Percentiles rank a stretch among this genome's conserved stretches.
Evolutionary conservation across 2,113 vertebrate genomes (phyloP).

Genomic region (Solea senegalensis): DNA sequence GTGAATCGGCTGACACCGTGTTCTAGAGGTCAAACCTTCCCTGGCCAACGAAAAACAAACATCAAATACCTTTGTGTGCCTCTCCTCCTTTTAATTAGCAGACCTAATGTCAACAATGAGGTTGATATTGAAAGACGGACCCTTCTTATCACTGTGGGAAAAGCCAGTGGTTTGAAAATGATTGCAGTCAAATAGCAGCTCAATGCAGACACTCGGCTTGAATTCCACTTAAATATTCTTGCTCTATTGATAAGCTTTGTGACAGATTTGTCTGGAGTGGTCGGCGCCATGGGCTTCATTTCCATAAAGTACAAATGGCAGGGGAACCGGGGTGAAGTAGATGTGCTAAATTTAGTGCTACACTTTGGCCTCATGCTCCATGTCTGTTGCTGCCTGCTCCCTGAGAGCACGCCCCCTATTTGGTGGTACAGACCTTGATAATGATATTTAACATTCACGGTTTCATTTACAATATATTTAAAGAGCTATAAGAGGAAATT

Average conservation of each 20-base stretch:
- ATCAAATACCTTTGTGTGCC: not conserved
- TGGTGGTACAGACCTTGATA: too few species aligned
- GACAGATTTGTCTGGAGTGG: not conserved
- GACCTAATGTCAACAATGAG: not conserved
- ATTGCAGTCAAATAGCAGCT: not conserved
- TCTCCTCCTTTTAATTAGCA: not conserved
- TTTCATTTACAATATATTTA: too few species aligned
- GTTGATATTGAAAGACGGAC: not conserved
- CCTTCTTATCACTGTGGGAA: not conserved
- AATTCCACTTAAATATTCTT: not conserved
- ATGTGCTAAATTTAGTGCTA: not conserved
- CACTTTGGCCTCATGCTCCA: not conserved
- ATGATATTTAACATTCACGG: too few species aligned
- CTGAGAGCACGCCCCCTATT: too few species aligned
- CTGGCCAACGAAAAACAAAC: not conserved
- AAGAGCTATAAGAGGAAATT: too few species aligned
- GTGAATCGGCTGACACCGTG: not conserved
- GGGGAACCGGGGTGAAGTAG: not conserved
- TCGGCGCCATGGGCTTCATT: not conserved
- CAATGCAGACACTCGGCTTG: not conserved
- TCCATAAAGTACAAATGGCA: not conserved
- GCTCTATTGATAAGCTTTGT: not conserved
- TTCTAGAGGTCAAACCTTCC: not conserved
- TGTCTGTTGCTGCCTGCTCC: not conserved
- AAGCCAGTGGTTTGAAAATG: slow-evolving; percentile 2